Conservation (phyloP, 2,888 invertebrate species). For the Girardia tigrina region DNA sequence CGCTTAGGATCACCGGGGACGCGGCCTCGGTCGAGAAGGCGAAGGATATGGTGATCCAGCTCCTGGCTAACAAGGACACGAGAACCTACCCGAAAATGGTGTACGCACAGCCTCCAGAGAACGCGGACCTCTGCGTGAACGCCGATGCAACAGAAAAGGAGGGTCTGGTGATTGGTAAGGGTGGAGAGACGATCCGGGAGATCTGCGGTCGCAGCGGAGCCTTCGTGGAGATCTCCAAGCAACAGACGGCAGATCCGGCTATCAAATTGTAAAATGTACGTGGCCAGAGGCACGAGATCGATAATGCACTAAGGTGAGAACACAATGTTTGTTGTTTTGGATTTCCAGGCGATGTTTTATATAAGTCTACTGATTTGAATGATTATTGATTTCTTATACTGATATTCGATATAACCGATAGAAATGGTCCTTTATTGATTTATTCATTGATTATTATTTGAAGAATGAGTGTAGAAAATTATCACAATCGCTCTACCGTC, state of each 20-base stretch:
- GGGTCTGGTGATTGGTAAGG: constrained; percentile 37
- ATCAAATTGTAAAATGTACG: constrained; percentile 37
- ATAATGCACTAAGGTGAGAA: constrained; percentile 35
- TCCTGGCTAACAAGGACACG: constrained; percentile 36
- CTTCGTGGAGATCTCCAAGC: constrained; percentile 36
- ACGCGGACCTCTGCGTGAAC: constrained; percentile 24
- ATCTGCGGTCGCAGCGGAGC: constrained; percentile 36
- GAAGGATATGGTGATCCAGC: constrained; percentile 38
- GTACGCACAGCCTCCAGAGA: not conserved
- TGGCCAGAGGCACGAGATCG: constrained; percentile 32
- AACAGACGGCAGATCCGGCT: constrained; percentile 28
- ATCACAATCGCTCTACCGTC: too few species aligned
- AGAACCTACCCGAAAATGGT: not conserved
- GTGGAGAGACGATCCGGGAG: constrained; percentile 37
- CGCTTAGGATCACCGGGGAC: constrained; percentile 82
- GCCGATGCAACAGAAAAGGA: constrained; percentile 37
- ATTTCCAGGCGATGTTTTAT: too few species aligned
- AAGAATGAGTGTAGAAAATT: too few species aligned
- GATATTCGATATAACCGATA: too few species aligned
- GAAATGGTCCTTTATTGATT: too few species aligned
- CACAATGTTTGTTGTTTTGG: too few species aligned
- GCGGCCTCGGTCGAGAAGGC: constrained; percentile 49
- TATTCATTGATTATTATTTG: too few species aligned
- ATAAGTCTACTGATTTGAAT: not conserved
- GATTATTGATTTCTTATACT: too few species aligned